Base-by-base conservation (phyloP, 2,888 invertebrate genomes). In the Siphlonurus alternatus region DNA sequence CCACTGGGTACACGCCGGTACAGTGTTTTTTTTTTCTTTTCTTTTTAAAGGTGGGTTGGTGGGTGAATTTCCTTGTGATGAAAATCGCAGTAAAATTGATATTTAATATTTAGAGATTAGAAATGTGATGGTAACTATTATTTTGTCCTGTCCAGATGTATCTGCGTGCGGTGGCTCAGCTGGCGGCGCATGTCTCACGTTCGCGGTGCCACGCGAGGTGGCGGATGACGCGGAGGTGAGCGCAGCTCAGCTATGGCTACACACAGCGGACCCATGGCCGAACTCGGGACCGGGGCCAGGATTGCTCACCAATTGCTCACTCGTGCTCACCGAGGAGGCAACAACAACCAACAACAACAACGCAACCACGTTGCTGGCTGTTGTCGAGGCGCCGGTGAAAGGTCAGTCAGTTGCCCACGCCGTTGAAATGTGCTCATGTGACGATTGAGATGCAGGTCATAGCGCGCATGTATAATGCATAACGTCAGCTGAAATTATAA, bases 241-340 rank as follows among this genome's bases (percentile, higher is more conserved):
- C 54, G 84, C 83, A 1, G 90, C 89, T 0, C 87, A 90, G 69
- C 77, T 91, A 24, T 90, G 90, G 89, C 83, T 90, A 65, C 88
- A 87, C 74, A 89, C 61, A 69, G 20, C 59, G 65, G 54, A 85
- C 86, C 69, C 79, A 80, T 1, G 73, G 83, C 64, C 85, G 86
- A 71, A 78, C 80, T 38, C 82, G 83, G 73, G 85, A 86, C 71
- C 88, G 88, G 71, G 88, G 87, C 0, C 86, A 89, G 71, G 84
- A 88, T 23, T 82, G 89, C 61, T 87, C 88, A 0, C 89, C 90
- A 73, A 84, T 89, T 18, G 87, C 87, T 7, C 87, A 87, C 71
- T 85, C 87, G 88, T 84, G 84, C 75, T 71, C 76, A 64, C 79
- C 79, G 71, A 72, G 1, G 73, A 73, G 2, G 85, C 86, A 71